phyloP scores from a whole-genome alignment of 2,113 vertebrate genomes.

The Neodon shergylaensis region DNA sequence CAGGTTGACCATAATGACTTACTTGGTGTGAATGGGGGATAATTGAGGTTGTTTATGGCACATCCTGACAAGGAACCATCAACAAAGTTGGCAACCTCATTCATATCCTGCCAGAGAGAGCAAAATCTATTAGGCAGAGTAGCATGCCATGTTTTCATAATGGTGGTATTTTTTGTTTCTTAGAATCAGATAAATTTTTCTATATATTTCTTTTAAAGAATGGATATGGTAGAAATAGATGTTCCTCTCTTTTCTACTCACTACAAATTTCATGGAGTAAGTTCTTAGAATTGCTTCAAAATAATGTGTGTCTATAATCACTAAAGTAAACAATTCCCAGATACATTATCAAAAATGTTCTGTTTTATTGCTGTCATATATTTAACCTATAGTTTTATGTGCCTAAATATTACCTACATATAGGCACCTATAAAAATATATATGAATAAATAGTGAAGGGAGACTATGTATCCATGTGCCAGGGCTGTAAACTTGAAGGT shows the following conservation, averaged over 20 bases:
- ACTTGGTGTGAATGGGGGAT: constrained; percentile 96
- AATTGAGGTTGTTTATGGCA: constrained; percentile 88
- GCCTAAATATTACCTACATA: not conserved
- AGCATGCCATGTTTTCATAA: not conserved
- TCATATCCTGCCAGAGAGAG: constrained; percentile 93
- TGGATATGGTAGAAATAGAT: not conserved
- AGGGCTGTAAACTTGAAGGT: not conserved
- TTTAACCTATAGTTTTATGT: not conserved
- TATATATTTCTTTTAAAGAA: constrained; percentile 44
- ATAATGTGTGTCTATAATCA: not conserved
- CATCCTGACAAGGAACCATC: constrained; percentile 91
- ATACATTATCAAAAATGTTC: not conserved
- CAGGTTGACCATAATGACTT: constrained; percentile 78
- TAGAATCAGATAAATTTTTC: constrained; percentile 31
- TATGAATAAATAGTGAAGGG: not conserved
- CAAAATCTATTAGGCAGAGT: not conserved
- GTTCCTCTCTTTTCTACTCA: not conserved
- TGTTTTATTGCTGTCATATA: not conserved
- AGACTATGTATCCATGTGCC: accelerated
- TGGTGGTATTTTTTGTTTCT: not conserved
- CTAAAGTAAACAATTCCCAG: constrained; percentile 11
- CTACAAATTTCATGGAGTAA: not conserved
- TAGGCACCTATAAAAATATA: not conserved
- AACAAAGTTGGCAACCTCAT: constrained; percentile 93
- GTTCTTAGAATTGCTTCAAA: constrained; percentile 5